Base-by-base conservation (phyloP, 1,140 invertebrate genomes). In the Tetragonula clypearis region DNA sequence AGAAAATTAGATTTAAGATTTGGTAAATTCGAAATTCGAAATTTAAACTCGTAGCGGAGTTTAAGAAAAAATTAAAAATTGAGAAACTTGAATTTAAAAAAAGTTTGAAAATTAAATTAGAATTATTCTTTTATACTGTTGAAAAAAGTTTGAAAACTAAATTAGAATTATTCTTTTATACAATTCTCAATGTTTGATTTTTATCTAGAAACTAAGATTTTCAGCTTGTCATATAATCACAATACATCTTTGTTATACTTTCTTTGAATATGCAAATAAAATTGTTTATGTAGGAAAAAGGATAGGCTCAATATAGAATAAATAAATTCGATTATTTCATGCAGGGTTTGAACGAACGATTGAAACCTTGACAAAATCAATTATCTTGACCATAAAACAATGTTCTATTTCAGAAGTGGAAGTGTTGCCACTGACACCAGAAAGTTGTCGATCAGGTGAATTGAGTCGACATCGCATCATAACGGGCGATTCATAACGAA, bases 381-480 rank as follows among this genome's bases (percentile, higher is more conserved):
- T 26, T 12, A 78, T 41, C 21, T 62, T 66, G 60, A 78, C 21
- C 58, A 15, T n/a, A 35, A n/a, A 65, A 23, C 56, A n/a, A 55
- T 12, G n/a, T 55, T 23, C 3, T 9, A 49, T 74, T 83, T 58
- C 53, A 83, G 74, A 41, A 79, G 62, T n/a, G 62, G 60, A 82
- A 23, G n/a, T 53, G 2, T 5, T 3, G 71, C 41, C 2, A 56
- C 65, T 17, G 66, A 62, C 35, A 56, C 26, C 58, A 72, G 53
- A 23, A 82, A 74, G 55, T 62, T 21, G 41, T n/a, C n/a, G 21
- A 53, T 23, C 56, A 69, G 21, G 30, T 77, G 77, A 79, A 85
- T 68, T n/a, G 56, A 79, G 60, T n/a, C 58, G 41, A 58, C 35
- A 82, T 58, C 55, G 58, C 23, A 30, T 30, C 30, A 30, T 30